Conservation (phyloP, 2,797 vertebrate genomes). For the Atherinosoma microstoma region DNA sequence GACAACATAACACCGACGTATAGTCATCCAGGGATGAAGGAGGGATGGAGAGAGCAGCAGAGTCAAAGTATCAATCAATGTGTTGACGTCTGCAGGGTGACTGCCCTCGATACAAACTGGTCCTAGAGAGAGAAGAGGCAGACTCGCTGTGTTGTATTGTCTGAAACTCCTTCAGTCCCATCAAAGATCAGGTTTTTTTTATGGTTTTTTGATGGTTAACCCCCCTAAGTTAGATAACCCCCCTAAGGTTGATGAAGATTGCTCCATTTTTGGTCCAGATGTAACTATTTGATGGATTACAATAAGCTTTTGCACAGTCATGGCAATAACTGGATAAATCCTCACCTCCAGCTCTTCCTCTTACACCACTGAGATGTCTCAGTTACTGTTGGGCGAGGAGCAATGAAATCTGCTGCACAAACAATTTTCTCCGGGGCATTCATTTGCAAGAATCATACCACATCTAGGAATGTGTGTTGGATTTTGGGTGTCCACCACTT, state of each 20-base stretch:
- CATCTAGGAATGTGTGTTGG: too few relatives aligned
- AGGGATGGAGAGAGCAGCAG: constrained; percentile 39
- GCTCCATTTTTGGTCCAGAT: neutral
- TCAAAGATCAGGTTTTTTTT: constrained; percentile 1
- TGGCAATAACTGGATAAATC: neutral
- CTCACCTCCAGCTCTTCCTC: neutral
- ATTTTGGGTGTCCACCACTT: too few relatives aligned
- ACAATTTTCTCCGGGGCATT: too few relatives aligned
- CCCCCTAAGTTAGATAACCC: too few relatives aligned
- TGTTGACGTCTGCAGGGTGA: constrained; percentile 59
- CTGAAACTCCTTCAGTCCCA: constrained; percentile 38
- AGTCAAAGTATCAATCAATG: constrained; percentile 73
- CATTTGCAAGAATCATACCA: too few relatives aligned
- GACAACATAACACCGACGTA: constrained; percentile 61
- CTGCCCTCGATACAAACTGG: constrained; percentile 61
- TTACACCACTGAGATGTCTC: neutral
- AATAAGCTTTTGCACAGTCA: neutral
- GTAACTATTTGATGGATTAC: neutral
- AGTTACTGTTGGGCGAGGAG: neutral
- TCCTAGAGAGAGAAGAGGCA: constrained; percentile 48
- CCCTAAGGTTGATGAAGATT: neutral
- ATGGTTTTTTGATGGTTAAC: neutral
- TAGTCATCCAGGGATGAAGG: constrained; percentile 57
- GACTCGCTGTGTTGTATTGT: constrained; percentile 54
- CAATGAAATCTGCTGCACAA: neutral